These are phyloP conservation scores for Ophonus ardosiacus DNA, from an alignment of 2,888 invertebrate species.

Conservation along the genomic window DNA sequence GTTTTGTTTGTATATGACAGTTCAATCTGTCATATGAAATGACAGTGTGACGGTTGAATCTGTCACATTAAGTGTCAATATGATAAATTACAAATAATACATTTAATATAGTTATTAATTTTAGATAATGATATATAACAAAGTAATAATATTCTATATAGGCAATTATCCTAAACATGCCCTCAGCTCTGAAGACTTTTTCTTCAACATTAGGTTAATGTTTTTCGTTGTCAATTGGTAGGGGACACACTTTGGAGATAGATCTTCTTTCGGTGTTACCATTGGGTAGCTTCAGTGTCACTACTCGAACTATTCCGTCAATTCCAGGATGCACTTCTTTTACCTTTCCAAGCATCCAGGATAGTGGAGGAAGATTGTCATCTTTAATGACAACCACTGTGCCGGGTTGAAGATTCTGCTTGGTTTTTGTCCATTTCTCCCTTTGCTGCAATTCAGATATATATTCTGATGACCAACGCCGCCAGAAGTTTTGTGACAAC, in stretches of 20 bases:
- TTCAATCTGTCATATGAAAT: too few relatives aligned
- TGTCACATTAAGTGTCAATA: too few relatives aligned
- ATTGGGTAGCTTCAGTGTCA: not conserved
- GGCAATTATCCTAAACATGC: too few relatives aligned
- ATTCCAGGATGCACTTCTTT: not conserved
- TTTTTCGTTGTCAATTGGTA: not conserved
- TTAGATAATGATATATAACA: too few relatives aligned
- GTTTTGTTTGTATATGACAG: too few relatives aligned
- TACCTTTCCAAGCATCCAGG: not conserved
- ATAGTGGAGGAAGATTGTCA: not conserved
- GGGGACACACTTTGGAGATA: not conserved
- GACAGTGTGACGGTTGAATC: too few relatives aligned
- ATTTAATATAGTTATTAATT: too few relatives aligned
- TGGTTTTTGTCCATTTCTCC: not conserved
- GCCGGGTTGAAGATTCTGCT: not conserved
- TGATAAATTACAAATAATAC: too few relatives aligned
- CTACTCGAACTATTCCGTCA: not conserved
- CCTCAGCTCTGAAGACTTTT: not conserved
- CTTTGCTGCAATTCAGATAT: not conserved
- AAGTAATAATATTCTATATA: too few relatives aligned
- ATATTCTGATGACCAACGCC: conserved; percentile 2
- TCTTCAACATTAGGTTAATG: not conserved
- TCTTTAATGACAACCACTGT: not conserved
- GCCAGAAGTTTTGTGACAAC: not conserved
- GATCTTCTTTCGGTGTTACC: not conserved